Conservation (phyloP, 2,888 invertebrate species). For the Clepsis dumicolana region DNA sequence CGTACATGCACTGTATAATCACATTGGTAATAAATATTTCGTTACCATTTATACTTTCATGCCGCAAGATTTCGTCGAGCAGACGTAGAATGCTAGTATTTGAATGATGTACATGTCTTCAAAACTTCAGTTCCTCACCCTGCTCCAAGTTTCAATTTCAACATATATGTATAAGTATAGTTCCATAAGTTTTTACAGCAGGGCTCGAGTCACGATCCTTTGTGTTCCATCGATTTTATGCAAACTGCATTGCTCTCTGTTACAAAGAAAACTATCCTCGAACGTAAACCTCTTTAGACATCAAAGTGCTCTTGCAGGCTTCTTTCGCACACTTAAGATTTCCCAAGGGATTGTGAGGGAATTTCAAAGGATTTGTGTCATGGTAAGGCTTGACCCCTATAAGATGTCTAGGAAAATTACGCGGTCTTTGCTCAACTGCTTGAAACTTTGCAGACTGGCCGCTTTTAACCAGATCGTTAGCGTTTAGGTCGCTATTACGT, state of each 20-base stretch:
- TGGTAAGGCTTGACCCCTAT: slow-evolving; percentile 15
- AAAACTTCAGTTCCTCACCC: too few species aligned
- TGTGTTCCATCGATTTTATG: slow-evolving; percentile 43
- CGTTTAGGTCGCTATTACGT: slow-evolving; percentile 17
- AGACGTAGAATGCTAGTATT: neutral
- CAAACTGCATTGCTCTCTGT: slow-evolving; percentile 40
- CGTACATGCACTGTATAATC: neutral
- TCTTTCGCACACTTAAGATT: slow-evolving; percentile 36
- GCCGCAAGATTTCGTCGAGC: neutral
- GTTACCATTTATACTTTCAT: neutral
- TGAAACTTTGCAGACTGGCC: neutral
- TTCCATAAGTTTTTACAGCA: neutral
- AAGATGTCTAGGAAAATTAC: slow-evolving; percentile 9
- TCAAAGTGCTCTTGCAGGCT: slow-evolving; percentile 40
- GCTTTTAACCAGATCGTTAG: neutral
- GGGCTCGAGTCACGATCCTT: slow-evolving; percentile 18
- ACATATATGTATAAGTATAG: neutral
- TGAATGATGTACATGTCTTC: neutral
- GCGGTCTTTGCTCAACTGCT: neutral
- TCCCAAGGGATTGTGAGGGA: slow-evolving; percentile 26
- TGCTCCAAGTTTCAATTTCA: slow-evolving; percentile 1
- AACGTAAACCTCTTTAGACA: slow-evolving; percentile 34
- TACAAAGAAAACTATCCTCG: slow-evolving; percentile 39
- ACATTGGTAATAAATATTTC: neutral
- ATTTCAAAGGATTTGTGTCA: slow-evolving; percentile 41